Evolutionary conservation across 2,113 vertebrate genomes (phyloP), one percentile per base, ranked within the genome.

Genomic region (Campylomormyrus tamandua): DNA sequence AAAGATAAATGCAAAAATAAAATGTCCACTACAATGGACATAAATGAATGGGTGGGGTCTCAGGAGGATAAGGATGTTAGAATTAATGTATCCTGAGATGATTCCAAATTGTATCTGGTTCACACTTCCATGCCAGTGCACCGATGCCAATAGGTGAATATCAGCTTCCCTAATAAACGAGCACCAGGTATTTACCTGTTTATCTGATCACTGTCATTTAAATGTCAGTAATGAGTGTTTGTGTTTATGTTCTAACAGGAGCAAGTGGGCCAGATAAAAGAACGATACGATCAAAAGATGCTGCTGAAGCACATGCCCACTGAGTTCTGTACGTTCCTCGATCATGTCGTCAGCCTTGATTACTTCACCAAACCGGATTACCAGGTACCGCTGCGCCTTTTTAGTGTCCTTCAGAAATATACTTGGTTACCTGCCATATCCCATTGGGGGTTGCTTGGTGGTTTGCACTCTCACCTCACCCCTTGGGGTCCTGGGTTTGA

Each of bases 341-440:
- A 99, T 94, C 98, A 99, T 84, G 98, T 99, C 1, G 96, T 97
- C 93, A 96, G 96, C 93, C 95, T 99, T 31, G 98, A 99, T 94
- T 99, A 99, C 93, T 99, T 97, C 95, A 99, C 98, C 92, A 99
- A 99, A 95, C 98, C 98, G 1, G 98, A 99, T 93, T 99, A 99
- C 94, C 98, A 99, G 98, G 98, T 98, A 94, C 35, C 46, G 3
- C 19, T 27, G 15, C 7, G 17, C 15, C 50, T 58, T 8, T n/a
- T 84, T 48, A 1, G 3, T 3, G 19, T 9, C 24, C 24, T 21
- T 87, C 49, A 39, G 45, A n/a, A n/a, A 39, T 35, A 15, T n/a
- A 74, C 27, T n/a, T 31, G 8, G 2, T n/a, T 17, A 27, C 70
- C 70, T 17, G 15, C 70, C 15, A 15, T 27, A 27, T 11, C n/a